Evolutionary conservation across 2,113 vertebrate species (phyloP).

Genomic region (Solenodon paradoxus): DNA sequence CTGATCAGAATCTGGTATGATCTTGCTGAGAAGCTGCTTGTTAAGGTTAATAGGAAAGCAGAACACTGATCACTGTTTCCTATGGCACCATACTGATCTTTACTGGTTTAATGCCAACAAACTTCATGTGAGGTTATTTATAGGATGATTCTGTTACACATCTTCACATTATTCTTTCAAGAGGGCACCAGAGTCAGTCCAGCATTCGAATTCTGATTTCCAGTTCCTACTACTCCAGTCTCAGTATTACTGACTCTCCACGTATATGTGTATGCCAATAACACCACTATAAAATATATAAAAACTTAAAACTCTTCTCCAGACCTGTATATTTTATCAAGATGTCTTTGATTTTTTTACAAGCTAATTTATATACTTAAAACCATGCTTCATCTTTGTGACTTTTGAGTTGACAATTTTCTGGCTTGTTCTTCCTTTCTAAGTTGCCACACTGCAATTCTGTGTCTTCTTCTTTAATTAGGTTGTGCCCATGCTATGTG

Average conservation of each 20-base stretch:
- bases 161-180: slow-evolving; percentile 10
- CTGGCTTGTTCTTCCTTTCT: slow-evolving; percentile 39
- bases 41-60: slow-evolving; percentile 13
- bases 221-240: background rate
- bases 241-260: background rate
- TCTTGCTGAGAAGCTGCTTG: slow-evolving; percentile 18
- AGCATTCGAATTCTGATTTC: background rate
- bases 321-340: background rate
- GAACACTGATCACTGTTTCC: slow-evolving; percentile 39
- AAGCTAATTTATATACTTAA: slow-evolving; percentile 19
- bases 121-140: background rate
- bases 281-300: slow-evolving; percentile 2
- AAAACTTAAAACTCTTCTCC: slow-evolving; percentile 28
- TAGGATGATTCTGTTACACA: background rate
- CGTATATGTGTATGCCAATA: background rate
- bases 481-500: background rate
- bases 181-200: background rate
- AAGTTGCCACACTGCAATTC: background rate
- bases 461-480: background rate
- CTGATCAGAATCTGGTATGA: slow-evolving; percentile 36
- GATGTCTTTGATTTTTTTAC: background rate
- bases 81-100: background rate
- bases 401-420: slow-evolving; percentile 22
- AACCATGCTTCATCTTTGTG: slow-evolving; percentile 16
- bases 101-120: background rate